A percentile compares a stretch with the other conserved stretches of the same genome.
Evolutionary conservation across 2,797 vertebrate species (phyloP).

Genomic region (Epinephelus awoara): DNA sequence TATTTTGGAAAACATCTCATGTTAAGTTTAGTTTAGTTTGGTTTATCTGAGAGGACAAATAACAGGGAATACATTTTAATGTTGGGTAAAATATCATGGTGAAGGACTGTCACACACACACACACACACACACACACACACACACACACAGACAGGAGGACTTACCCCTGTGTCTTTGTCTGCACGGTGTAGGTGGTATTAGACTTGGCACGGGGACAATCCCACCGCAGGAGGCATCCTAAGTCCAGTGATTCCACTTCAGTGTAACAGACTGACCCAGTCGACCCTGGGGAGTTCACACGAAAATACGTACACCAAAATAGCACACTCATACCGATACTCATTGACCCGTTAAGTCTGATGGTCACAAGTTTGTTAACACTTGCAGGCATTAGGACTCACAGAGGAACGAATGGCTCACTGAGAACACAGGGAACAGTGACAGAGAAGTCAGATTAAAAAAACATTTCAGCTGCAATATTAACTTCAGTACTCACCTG

Average conservation of each 20-base stretch:
- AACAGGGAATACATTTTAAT: too few species aligned
- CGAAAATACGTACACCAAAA: conserved; percentile 65
- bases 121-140: not conserved
- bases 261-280: conserved; percentile 72
- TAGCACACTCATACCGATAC: conserved; percentile 55
- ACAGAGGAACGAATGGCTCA: not conserved
- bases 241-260: conserved; percentile 78
- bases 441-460: not conserved
- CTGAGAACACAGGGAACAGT: not conserved
- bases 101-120: too few species aligned
- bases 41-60: too few species aligned
- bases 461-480: not conserved
- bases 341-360: conserved; percentile 52
- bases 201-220: conserved; percentile 75
- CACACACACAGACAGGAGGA: not conserved
- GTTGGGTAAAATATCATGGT: too few species aligned
- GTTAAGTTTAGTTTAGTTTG: too few species aligned
- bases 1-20: too few species aligned
- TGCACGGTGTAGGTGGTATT: conserved; percentile 82
- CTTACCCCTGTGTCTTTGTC: conserved; percentile 81
- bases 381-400: not conserved
- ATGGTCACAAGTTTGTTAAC: conserved; percentile 64
- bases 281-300: conserved; percentile 67
- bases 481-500: conserved; percentile 55
- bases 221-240: conserved; percentile 83